These are phyloP conservation scores for Platichthys flesus DNA, from an alignment of 2,113 vertebrate species.

Conservation along the genomic window DNA sequence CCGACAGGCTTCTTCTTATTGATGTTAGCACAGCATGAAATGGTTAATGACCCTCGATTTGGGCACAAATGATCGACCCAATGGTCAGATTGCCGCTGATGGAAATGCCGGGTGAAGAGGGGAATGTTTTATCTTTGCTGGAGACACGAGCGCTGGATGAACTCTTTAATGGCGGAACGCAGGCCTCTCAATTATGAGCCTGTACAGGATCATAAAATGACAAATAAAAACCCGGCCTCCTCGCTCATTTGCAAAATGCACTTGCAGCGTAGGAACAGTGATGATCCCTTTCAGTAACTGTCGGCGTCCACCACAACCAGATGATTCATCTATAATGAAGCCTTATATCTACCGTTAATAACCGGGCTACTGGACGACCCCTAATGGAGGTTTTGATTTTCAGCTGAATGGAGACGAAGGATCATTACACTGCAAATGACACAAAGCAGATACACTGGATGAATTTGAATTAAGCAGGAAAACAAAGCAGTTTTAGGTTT, in stretches of 20 bases:
- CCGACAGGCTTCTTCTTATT: conserved; percentile 6
- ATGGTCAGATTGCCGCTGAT: conserved; percentile 34
- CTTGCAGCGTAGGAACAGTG: background rate
- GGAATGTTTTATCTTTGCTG: conserved; percentile 44
- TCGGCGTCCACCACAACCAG: background rate
- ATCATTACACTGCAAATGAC: background rate
- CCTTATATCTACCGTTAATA: background rate
- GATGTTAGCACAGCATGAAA: conserved; percentile 58
- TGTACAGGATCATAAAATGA: conserved; percentile 17
- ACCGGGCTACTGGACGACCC: background rate
- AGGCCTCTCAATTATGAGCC: conserved; percentile 42
- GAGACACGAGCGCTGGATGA: conserved; percentile 5
- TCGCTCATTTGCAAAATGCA: background rate
- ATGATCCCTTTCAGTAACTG: background rate
- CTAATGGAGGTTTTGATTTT: background rate
- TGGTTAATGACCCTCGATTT: conserved; percentile 52
- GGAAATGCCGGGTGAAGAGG: conserved; percentile 40
- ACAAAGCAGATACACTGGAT: background rate
- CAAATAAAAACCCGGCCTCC: conserved; percentile 26
- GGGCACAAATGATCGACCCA: conserved; percentile 27
- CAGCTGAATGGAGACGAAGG: background rate
- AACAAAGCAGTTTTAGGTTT: background rate
- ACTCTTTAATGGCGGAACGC: conserved; percentile 35
- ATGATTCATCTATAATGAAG: background rate
- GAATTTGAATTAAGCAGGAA: background rate